These are phyloP conservation scores for Medauroidea extradentata DNA, from an alignment of 1,140 invertebrate species.

Conservation along the genomic window DNA sequence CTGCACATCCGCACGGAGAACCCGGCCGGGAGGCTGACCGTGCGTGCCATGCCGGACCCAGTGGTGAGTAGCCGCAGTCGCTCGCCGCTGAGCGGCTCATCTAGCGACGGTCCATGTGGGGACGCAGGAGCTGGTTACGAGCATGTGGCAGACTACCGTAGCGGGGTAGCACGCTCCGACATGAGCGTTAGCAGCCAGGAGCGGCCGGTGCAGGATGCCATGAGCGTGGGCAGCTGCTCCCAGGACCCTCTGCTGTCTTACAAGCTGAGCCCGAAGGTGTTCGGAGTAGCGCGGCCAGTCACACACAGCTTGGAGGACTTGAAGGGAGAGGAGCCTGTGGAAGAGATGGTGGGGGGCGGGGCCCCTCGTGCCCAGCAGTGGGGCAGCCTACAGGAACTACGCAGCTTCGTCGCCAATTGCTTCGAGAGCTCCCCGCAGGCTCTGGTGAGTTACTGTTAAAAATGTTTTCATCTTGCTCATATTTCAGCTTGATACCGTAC, in stretches of 20 bases:
- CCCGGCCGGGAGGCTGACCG: slow-evolving; percentile 43
- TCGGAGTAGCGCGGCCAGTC: slow-evolving; percentile 27
- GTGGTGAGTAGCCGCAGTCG: slow-evolving; percentile 23
- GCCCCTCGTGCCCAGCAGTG: slow-evolving; percentile 44
- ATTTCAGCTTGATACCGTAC: too few species aligned
- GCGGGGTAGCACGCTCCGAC: not conserved
- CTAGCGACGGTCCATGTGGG: slow-evolving; percentile 21
- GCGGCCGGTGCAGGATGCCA: too few species aligned
- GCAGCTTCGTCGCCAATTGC: slow-evolving; percentile 37
- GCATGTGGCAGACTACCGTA: not conserved
- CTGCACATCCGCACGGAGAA: slow-evolving; percentile 35
- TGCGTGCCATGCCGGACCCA: slow-evolving; percentile 49
- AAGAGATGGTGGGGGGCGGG: slow-evolving; percentile 19
- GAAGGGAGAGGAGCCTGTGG: slow-evolving; percentile 35
- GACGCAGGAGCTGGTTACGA: not conserved
- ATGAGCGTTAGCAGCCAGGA: slow-evolving; percentile 14
- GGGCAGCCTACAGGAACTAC: slow-evolving; percentile 56
- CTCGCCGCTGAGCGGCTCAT: slow-evolving; percentile 28
- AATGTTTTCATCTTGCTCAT: too few species aligned
- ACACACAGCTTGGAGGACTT: slow-evolving; percentile 55
- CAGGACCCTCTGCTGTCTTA: slow-evolving; percentile 15
- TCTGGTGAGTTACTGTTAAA: slow-evolving; percentile 16
- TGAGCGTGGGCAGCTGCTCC: slow-evolving; percentile 7
- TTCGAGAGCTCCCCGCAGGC: slow-evolving; percentile 10
- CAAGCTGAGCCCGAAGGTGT: slow-evolving; percentile 53